phyloP scores from a whole-genome alignment of 2,888 invertebrate species.

The Oxyteleia sp. region DNA sequence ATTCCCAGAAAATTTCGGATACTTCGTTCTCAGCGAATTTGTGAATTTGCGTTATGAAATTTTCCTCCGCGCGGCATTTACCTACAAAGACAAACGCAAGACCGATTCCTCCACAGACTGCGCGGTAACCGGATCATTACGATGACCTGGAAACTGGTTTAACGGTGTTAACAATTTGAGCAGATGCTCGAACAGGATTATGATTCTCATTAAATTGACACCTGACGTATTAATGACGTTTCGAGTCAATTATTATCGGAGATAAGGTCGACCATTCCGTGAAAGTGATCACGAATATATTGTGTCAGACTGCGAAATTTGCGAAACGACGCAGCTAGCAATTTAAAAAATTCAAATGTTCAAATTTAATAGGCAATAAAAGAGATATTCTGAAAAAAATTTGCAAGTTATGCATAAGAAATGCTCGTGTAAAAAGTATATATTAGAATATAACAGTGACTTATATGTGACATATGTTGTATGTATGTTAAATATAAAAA shows the following conservation, averaged over 20 bases:
- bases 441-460: no score
- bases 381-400: not conserved
- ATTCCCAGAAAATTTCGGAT: no score
- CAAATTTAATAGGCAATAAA: not conserved
- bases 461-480: no score
- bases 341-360: not conserved
- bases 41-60: constrained; percentile 47
- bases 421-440: no score
- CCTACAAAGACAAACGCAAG: constrained; percentile 45
- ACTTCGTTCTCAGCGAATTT: no score
- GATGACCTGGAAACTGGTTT: constrained; percentile 81
- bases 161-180: constrained; percentile 84
- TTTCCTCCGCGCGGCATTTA: constrained; percentile 27
- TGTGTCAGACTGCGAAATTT: no score
- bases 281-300: no score
- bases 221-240: constrained; percentile 53
- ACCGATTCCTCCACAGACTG: constrained; percentile 48
- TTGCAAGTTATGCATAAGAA: no score
- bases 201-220: constrained; percentile 64
- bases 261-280: constrained; percentile 9
- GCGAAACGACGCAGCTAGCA: not conserved
- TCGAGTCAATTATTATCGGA: constrained; percentile 36
- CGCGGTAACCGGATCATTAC: constrained; percentile 61
- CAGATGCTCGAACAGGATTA: constrained; percentile 76
- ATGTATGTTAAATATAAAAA: no score